Evolutionary conservation across 2,888 invertebrate genomes (phyloP).

Genomic region (Subacronicta megacephala): DNA sequence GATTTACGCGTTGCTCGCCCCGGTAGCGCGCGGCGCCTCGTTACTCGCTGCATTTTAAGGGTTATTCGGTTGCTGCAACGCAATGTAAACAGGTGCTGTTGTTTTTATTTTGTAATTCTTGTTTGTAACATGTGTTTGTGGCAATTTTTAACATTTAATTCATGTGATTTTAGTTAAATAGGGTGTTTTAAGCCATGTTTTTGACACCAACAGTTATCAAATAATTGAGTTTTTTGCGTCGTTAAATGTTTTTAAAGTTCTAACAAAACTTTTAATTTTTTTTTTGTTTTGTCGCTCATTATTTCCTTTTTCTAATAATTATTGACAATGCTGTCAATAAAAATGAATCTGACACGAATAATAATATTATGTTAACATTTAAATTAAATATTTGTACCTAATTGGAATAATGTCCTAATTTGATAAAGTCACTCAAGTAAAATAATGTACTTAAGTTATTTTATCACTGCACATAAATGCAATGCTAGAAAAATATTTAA

Average conservation of each 20-base stretch:
- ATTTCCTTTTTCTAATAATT: slow-evolving; percentile 10
- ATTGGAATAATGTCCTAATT: slow-evolving; percentile 4
- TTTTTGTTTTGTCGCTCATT: slow-evolving; percentile 18
- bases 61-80: slow-evolving; percentile 55
- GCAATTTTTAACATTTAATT: slow-evolving; percentile 28
- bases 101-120: slow-evolving; percentile 47
- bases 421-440: slow-evolving; percentile 18
- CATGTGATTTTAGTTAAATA: slow-evolving; percentile 18
- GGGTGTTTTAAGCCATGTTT: slow-evolving; percentile 9
- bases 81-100: slow-evolving; percentile 41
- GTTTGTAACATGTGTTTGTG: slow-evolving; percentile 23
- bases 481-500: not conserved
- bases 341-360: not conserved
- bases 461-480: slow-evolving; percentile 9
- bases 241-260: slow-evolving; percentile 21
- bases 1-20: slow-evolving; percentile 68
- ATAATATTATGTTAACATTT: not conserved
- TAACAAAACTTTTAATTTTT: slow-evolving; percentile 21
- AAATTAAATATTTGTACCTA: too few species aligned
- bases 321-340: not conserved
- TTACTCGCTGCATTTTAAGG: slow-evolving; percentile 64
- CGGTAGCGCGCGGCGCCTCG: slow-evolving; percentile 55
- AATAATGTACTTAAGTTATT: too few species aligned
- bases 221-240: not conserved
- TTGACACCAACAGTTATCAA: slow-evolving; percentile 18